Percentiles rank a stretch among this genome's conserved stretches.
phyloP scores from a whole-genome alignment of 2,888 invertebrate genomes.

The Lydus trimaculatus region DNA sequence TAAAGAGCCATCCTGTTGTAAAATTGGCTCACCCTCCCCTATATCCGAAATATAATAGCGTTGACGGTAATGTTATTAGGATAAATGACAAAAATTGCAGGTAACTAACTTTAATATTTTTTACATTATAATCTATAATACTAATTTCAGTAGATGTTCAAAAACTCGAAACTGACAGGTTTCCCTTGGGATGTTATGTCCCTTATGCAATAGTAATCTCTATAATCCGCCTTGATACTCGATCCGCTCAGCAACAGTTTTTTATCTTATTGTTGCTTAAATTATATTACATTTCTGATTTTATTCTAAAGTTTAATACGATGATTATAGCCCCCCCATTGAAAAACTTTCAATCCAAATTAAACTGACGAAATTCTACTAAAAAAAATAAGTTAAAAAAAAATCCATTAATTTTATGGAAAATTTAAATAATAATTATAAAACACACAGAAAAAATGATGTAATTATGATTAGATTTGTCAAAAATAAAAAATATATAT shows the following conservation, averaged over 20 bases:
- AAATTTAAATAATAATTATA: not conserved
- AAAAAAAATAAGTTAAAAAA: not conserved
- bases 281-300: conserved; percentile 50
- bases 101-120: conserved; percentile 21
- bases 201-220: conserved; percentile 48
- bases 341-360: not conserved
- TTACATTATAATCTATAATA: conserved; percentile 20
- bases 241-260: conserved; percentile 51
- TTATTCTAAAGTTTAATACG: conserved; percentile 25
- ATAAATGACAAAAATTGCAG: conserved; percentile 30
- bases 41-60: conserved; percentile 20
- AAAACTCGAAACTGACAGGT: conserved; percentile 40
- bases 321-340: not conserved
- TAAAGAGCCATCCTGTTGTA: conserved; percentile 28
- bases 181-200: conserved; percentile 45
- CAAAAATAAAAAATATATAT: not conserved
- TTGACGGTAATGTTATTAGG: conserved; percentile 21
- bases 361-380: not conserved
- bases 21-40: conserved; percentile 24
- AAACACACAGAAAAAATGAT: not conserved
- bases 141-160: conserved; percentile 26
- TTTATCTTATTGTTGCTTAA: conserved; percentile 50
- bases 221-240: conserved; percentile 40
- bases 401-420: not conserved
- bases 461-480: not conserved